Conservation (phyloP, 1,140 invertebrate species). For the Polyergus mexicanus region DNA sequence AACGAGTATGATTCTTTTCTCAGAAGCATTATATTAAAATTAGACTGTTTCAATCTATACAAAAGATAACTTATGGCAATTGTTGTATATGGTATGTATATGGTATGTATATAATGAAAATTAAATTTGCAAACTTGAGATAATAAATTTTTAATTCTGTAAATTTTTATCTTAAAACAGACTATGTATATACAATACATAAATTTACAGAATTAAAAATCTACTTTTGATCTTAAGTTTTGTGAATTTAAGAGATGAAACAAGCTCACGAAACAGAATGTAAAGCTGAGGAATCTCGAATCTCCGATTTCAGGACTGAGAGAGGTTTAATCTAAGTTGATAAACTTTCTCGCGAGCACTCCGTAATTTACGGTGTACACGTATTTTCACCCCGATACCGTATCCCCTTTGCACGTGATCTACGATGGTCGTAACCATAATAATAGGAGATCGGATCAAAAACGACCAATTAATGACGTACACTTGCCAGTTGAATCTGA, state of each 20-base stretch:
- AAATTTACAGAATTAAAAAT: background rate
- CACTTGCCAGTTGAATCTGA: conserved; percentile 54
- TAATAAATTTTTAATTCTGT: too few relatives aligned
- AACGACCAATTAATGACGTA: conserved; percentile 55
- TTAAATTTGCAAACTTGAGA: too few relatives aligned
- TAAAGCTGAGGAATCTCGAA: conserved; percentile 51
- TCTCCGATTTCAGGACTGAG: conserved; percentile 60
- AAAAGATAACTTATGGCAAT: background rate
- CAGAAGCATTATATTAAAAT: background rate
- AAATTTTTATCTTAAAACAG: too few relatives aligned
- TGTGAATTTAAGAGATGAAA: background rate
- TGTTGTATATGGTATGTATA: too few relatives aligned
- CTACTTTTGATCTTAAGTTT: background rate
- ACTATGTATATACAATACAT: too few relatives aligned
- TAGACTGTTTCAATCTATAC: background rate
- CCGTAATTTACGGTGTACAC: conserved; percentile 50
- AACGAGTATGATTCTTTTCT: background rate
- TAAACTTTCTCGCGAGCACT: conserved; percentile 68
- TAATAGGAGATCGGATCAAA: conserved; percentile 45
- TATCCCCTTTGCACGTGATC: conserved; percentile 63
- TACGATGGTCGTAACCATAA: conserved; percentile 59
- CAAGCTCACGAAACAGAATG: conserved; percentile 8
- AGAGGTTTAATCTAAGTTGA: conserved; percentile 65
- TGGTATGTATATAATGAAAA: too few relatives aligned
- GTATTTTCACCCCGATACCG: conserved; percentile 59